Evolutionary conservation across 2,113 vertebrate genomes (phyloP).

Genomic region (Probosciger aterrimus): DNA sequence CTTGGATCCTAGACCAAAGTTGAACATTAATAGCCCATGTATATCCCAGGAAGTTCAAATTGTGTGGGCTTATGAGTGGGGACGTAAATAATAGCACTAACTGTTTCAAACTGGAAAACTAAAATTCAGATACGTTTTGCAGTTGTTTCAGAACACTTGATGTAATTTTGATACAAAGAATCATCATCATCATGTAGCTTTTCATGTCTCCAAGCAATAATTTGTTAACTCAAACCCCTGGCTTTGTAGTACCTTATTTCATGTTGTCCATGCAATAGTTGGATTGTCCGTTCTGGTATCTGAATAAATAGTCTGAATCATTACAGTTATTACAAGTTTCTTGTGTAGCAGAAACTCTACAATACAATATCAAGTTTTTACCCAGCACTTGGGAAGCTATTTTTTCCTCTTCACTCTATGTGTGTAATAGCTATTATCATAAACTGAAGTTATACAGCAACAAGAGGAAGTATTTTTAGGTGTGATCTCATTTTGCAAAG

Average conservation of each 20-base stretch:
- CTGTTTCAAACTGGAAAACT: slow-evolving; percentile 23
- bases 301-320: not conserved
- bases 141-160: not conserved
- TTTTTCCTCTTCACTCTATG: slow-evolving; percentile 15
- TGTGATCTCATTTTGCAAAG: slow-evolving; percentile 59
- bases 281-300: not conserved
- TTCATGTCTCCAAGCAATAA: not conserved
- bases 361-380: not conserved
- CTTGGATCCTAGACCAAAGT: not conserved
- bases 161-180: not conserved
- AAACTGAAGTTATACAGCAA: slow-evolving; percentile 41
- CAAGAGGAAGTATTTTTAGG: slow-evolving; percentile 64
- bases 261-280: not conserved
- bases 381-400: not conserved
- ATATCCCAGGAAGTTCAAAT: not conserved
- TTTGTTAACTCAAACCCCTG: not conserved
- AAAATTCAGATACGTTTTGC: not conserved
- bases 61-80: slow-evolving; percentile 11
- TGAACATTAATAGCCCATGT: slow-evolving; percentile 22
- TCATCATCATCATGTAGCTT: not conserved
- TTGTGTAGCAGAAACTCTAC: not conserved
- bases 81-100: not conserved
- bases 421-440: slow-evolving; percentile 49
- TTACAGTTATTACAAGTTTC: not conserved
- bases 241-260: not conserved